Evolutionary conservation across 2,888 invertebrate genomes (phyloP), one percentile per base, ranked within the genome.

Genomic region (Norana najaformis): DNA sequence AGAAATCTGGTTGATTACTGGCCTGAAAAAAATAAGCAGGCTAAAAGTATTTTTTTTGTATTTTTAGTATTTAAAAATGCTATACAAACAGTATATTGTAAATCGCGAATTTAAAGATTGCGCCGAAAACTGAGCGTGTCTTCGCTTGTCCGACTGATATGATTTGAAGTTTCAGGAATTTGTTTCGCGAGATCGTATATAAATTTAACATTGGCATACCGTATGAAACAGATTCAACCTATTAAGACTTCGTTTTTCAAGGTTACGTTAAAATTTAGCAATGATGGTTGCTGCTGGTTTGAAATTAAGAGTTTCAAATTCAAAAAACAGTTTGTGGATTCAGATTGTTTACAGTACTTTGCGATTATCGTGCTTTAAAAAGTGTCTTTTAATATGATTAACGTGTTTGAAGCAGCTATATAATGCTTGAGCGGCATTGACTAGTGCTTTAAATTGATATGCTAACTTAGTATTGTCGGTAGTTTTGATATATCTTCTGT

Each of bases 91-190:
- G 30, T 69, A 69, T 69, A 1, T 11, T 69, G n/a, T 8, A 69
- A 69, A 69, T 69, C 69, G n/a, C 69, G n/a, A n/a, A n/a, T 69
- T 69, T 69, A 69, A 69, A 69, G 69, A 69, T 30, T 69, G 69
- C 69, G 69, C 69, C 69, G 69, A 69, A 69, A n/a, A 30, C n/a
- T 1, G 69, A 69, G 69, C 69, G n/a, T 69, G 69, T 69, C 69
- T 30, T 69, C 69, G 69, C 69, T 69, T 69, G 69, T 69, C 69
- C n/a, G 69, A 69, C 69, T 8, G 47, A 69, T 11, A 69, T 69
- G 30, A 69, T 11, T 8, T 69, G n/a, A 69, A 30, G 69, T 69
- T n/a, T n/a, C 30, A n/a, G n/a, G 69, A 69, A 69, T 69, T 69
- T 69, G 69, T 69, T 69, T 8, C 13, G 69, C 6, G 4, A 69